Evolutionary conservation across 2,888 invertebrate genomes (phyloP).

Genomic region (Coelopa pilipes): DNA sequence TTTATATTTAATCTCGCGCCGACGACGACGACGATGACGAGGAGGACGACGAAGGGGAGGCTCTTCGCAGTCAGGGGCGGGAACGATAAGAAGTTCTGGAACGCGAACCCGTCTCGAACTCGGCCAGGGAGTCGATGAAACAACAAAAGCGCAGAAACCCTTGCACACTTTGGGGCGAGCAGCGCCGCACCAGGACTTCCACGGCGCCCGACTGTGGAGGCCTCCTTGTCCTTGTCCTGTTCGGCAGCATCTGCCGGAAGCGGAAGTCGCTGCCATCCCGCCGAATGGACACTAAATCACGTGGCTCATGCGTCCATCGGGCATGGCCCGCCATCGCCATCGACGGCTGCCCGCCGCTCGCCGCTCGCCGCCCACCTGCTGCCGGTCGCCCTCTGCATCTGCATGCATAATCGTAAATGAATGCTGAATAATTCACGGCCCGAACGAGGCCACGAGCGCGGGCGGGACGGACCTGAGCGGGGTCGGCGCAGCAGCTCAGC

Average conservation of each 20-base stretch:
- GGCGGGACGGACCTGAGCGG: not conserved
- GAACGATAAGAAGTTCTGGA: no score
- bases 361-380: not conserved
- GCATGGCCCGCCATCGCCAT: no score
- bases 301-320: not conserved
- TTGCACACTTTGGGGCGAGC: constrained; percentile 8
- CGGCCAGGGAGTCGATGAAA: not conserved
- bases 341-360: not conserved
- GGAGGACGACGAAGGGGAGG: no score
- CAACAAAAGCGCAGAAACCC: not conserved
- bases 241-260: no score
- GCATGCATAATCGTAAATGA: constrained; percentile 5
- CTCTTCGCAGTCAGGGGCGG: no score
- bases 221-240: no score
- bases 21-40: no score
- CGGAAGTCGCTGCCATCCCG: no score
- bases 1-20: no score
- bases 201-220: no score
- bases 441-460: not conserved
- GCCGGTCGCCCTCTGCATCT: not conserved
- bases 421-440: constrained; percentile 18
- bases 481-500: not conserved
- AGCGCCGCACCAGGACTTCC: no score
- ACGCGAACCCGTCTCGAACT: no score
- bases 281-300: constrained; percentile 18